These are phyloP conservation scores for Origma solitaria DNA, from an alignment of 2,113 vertebrate genomes.

Conservation along the genomic window DNA sequence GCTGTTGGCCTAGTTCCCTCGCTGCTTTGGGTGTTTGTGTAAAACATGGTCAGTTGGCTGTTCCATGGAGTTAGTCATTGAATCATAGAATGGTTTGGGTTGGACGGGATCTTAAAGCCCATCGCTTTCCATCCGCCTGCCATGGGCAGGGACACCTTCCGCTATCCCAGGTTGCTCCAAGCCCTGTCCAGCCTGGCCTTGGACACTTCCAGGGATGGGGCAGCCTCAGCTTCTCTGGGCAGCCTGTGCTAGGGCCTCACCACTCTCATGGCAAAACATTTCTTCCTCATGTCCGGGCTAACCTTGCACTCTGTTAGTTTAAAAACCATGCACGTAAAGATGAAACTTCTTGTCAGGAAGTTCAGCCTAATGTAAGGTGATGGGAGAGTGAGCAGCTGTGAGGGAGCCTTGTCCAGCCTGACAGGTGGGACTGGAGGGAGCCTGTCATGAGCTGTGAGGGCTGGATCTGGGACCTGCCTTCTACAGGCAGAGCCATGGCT, in stretches of 20 bases:
- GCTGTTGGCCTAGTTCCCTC: neutral
- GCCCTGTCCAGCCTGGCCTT: accelerated
- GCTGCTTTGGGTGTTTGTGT: neutral
- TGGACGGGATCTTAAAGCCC: neutral
- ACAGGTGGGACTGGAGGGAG: accelerated
- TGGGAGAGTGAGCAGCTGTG: accelerated
- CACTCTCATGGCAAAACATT: neutral
- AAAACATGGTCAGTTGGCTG: neutral
- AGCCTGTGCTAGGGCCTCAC: neutral
- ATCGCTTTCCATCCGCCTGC: neutral
- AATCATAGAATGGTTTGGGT: neutral
- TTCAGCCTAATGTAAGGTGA: neutral
- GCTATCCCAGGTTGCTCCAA: neutral
- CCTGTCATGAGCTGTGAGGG: accelerated
- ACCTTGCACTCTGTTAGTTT: neutral
- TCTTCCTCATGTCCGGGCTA: neutral
- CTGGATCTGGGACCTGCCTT: neutral
- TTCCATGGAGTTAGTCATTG: neutral
- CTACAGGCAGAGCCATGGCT: accelerated
- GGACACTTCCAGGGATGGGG: neutral
- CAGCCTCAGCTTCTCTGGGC: neutral
- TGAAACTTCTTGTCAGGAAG: neutral
- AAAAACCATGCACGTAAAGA: neutral
- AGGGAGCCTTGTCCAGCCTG: neutral
- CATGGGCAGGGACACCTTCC: neutral